A percentile compares a stretch with the other conserved stretches of the same genome.
Conservation (phyloP, 2,888 invertebrate genomes). For the Rotaria macrura region DNA sequence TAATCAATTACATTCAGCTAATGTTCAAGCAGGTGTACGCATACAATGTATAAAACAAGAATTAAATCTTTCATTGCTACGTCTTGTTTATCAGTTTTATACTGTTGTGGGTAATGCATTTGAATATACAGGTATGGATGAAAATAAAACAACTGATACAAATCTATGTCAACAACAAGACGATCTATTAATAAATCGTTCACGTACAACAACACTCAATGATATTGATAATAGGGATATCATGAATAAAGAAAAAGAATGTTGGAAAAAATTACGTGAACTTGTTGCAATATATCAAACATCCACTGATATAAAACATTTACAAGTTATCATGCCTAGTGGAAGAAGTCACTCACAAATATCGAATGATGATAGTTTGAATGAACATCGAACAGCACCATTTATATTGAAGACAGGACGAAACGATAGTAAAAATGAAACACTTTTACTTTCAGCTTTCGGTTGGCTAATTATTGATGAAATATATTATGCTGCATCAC, state of each 20-base stretch:
- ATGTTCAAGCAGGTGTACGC: conserved; percentile 30
- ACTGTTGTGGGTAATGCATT: conserved; percentile 29
- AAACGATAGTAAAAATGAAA: background rate
- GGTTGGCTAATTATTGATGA: conserved; percentile 36
- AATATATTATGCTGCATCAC: conserved; percentile 61
- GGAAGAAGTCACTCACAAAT: background rate
- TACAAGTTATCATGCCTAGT: background rate
- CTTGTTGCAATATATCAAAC: background rate
- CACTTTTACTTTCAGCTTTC: background rate
- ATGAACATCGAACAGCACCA: background rate
- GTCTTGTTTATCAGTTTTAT: conserved; percentile 48
- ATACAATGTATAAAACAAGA: conserved; percentile 66
- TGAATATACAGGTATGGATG: conserved; percentile 16
- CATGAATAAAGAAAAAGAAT: background rate
- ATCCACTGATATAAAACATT: background rate
- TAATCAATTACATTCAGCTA: conserved; percentile 23
- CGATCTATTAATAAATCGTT: background rate
- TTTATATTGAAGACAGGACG: background rate
- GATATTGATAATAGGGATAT: background rate
- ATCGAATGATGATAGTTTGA: background rate
- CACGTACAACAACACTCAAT: background rate
- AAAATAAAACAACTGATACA: background rate
- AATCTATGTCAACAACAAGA: background rate
- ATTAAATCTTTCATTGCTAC: conserved; percentile 85
- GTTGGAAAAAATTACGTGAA: conserved; percentile 6